Conservation (phyloP, 1,140 invertebrate species). For the Babylonia areolata region DNA sequence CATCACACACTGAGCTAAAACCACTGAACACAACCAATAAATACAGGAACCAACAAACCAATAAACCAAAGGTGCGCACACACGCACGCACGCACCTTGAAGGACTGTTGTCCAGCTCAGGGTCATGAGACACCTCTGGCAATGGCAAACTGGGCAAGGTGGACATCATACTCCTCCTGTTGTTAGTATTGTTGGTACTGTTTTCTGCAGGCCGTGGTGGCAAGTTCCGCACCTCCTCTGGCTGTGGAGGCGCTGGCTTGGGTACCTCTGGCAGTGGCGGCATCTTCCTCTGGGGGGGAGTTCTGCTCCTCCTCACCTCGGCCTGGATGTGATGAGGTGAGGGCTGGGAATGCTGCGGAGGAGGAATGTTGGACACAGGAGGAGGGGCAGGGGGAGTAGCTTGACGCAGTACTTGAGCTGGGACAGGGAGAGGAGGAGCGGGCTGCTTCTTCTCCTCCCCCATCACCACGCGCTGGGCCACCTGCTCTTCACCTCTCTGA, state of each 20-base stretch:
- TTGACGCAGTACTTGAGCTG: background rate
- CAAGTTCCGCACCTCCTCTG: background rate
- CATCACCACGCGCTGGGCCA: slow-evolving; percentile 29
- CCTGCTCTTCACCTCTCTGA: slow-evolving; percentile 29
- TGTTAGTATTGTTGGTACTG: background rate
- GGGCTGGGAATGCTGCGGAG: background rate
- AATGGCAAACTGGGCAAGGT: slow-evolving; percentile 61
- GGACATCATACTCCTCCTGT: slow-evolving; percentile 43
- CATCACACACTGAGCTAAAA: background rate
- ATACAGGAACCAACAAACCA: background rate
- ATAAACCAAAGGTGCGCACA: too few relatives aligned
- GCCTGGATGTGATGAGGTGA: background rate
- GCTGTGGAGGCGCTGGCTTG: background rate
- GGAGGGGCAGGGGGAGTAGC: background rate
- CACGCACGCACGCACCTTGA: slow-evolving; percentile 54
- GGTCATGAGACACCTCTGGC: slow-evolving; percentile 62
- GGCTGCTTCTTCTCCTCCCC: slow-evolving; percentile 56
- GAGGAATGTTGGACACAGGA: slow-evolving; percentile 17
- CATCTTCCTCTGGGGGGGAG: background rate
- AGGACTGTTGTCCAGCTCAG: slow-evolving; percentile 62
- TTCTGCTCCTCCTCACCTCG: background rate
- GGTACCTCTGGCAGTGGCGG: background rate
- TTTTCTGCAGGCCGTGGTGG: background rate
- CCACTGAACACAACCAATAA: background rate
- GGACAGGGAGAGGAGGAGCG: slow-evolving; percentile 14